Evolutionary conservation across 2,113 vertebrate genomes (phyloP), one percentile per base, ranked within the genome.

Genomic region (Albula glossodonta): DNA sequence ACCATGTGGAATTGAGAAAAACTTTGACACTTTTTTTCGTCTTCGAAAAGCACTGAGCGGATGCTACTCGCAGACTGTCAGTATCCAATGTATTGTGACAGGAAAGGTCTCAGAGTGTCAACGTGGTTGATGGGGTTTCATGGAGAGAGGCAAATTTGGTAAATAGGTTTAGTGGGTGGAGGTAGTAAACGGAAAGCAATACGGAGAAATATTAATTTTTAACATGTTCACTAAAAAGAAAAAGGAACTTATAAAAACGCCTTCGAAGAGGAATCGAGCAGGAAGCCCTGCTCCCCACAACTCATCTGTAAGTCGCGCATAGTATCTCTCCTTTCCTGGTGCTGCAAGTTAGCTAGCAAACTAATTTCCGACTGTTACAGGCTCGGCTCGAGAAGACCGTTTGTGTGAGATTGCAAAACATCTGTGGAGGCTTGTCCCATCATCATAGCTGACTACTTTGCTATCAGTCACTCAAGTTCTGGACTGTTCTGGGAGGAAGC

Each of bases 161-260:
- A 92, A 13, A 91, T 31, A 74, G 10, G 22, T n/a, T 2, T n/a
- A 25, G 22, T 51, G 2, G 91, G 89, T 93, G 94, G 90, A 84
- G 93, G 94, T 92, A 78, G 90, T 93, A 92, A 90, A 93, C 89
- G 8, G 50, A 94, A 89, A 89, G 87, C 90, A 63, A 90, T 84
- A 90, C 78, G 89, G 22, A 94, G 92, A 91, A 93, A 94, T 91
- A 91, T 92, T 0, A 93, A 93, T 85, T 89, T 89, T 94, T 83
- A 94, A 94, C 90, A 98, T 99, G 97, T 99, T 99, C 95, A 96
- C 96, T 83, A 94, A 97, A 91, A 99, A 98, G 92, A 99, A 97
- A 80, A 94, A 97, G 15, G 98, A 99, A 88, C 91, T 99, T 60
- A 99, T 98, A 51, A 99, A 99, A 93, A 97, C 98, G 13, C 97